These are phyloP conservation scores for Prinia subflava DNA, from an alignment of 2,113 vertebrate genomes.

Conservation along the genomic window DNA sequence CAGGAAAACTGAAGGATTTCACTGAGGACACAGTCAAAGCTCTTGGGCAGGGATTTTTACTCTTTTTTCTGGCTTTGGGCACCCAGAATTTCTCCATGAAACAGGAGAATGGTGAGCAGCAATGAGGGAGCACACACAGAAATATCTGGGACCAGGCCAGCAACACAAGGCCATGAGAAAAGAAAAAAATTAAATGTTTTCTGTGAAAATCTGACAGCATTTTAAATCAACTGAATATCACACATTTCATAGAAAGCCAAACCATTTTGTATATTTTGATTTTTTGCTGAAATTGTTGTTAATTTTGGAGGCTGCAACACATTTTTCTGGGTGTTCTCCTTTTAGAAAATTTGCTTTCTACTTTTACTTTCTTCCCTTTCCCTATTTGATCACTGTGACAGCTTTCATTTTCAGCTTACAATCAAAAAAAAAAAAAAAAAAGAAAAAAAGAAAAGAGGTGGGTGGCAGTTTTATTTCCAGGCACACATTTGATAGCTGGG, in stretches of 20 bases:
- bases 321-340: not conserved
- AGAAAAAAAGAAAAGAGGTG: not conserved
- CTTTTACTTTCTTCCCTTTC: not conserved
- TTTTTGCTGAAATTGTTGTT: not conserved
- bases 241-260: not conserved
- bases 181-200: not conserved
- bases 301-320: not conserved
- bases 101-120: not conserved
- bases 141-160: not conserved
- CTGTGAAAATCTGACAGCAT: not conserved
- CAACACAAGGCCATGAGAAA: not conserved
- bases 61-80: not conserved
- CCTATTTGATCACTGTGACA: not conserved
- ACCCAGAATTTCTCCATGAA: not conserved
- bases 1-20: not conserved
- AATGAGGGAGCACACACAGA: rapidly evolving
- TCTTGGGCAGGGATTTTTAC: not conserved
- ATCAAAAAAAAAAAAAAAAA: not conserved
- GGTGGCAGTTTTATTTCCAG: not conserved
- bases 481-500: not conserved
- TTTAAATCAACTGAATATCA: not conserved
- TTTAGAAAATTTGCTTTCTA: not conserved
- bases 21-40: not conserved
- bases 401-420: not conserved
- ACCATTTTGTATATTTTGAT: rapidly evolving